A percentile compares a stretch with the other conserved stretches of the same genome.
phyloP scores from a whole-genome alignment of 2,113 vertebrate genomes.

The Bagarius yarrelli region DNA sequence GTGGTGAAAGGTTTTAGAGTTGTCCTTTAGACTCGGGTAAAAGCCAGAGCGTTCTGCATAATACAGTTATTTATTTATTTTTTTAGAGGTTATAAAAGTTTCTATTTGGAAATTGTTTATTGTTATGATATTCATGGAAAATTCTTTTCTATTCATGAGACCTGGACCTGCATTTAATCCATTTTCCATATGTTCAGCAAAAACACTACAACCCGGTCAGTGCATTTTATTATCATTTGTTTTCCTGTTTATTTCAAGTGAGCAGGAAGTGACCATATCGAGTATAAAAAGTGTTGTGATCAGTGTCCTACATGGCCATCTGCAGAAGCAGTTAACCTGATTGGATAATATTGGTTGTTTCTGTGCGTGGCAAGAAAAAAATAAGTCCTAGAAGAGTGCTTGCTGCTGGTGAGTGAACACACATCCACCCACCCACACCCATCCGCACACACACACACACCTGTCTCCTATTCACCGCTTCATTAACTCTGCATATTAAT shows the following conservation, averaged over 20 bases:
- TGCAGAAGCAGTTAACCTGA: conserved; percentile 4
- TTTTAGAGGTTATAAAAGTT: neutral
- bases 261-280: conserved; percentile 12
- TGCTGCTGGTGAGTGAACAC: neutral
- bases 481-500: conserved; percentile 49
- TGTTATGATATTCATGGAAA: neutral
- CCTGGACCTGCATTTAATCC: conserved; percentile 3
- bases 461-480: conserved; percentile 45
- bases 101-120: neutral
- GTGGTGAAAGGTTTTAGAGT: neutral
- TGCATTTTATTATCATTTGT: neutral
- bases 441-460: conserved; percentile 25
- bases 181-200: conserved; percentile 4
- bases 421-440: neutral
- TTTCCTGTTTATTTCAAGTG: conserved; percentile 18
- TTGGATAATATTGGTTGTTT: conserved; percentile 25
- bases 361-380: conserved; percentile 10
- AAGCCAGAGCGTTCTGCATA: neutral
- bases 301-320: neutral
- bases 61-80: neutral
- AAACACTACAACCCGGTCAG: neutral
- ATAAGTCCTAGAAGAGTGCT: conserved; percentile 4
- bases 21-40: neutral
- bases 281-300: neutral
- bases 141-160: neutral